Percentiles rank a stretch among this genome's conserved stretches.
Conservation (phyloP, 1,140 invertebrate species). For the Hesperophylax magnus region DNA sequence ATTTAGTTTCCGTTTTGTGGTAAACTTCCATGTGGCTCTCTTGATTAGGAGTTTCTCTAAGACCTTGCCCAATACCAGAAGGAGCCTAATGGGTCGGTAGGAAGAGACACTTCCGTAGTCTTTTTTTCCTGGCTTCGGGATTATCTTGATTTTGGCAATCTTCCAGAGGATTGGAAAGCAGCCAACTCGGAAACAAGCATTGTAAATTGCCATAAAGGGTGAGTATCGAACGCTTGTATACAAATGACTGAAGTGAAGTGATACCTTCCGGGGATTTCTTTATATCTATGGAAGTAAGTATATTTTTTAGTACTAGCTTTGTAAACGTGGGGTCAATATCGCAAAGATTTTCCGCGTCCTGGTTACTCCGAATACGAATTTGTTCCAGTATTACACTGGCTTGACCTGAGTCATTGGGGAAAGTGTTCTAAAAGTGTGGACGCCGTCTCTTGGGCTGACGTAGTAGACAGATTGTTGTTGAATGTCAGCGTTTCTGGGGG, state of each 20-base stretch:
- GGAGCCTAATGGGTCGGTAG: background rate
- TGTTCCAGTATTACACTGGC: background rate
- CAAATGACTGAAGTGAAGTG: too few species aligned
- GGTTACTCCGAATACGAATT: background rate
- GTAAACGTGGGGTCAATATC: too few species aligned
- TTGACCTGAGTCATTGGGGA: background rate
- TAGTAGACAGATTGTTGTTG: background rate
- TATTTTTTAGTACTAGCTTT: too few species aligned
- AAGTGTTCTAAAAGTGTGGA: background rate
- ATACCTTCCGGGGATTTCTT: too few species aligned
- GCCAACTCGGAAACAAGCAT: background rate
- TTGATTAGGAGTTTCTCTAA: background rate
- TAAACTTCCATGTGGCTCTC: background rate
- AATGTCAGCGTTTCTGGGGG: background rate
- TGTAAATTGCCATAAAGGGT: background rate
- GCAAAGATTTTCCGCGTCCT: background rate
- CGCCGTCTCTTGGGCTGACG: background rate
- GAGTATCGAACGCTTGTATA: too few species aligned
- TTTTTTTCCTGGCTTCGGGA: constrained; percentile 1
- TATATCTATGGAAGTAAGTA: too few species aligned
- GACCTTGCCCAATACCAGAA: background rate
- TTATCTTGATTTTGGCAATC: background rate
- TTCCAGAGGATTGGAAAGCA: background rate
- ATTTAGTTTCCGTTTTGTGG: background rate
- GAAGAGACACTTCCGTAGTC: background rate